Base-by-base conservation (phyloP, 1,140 invertebrate genomes). In the Steinernema khuongi region DNA sequence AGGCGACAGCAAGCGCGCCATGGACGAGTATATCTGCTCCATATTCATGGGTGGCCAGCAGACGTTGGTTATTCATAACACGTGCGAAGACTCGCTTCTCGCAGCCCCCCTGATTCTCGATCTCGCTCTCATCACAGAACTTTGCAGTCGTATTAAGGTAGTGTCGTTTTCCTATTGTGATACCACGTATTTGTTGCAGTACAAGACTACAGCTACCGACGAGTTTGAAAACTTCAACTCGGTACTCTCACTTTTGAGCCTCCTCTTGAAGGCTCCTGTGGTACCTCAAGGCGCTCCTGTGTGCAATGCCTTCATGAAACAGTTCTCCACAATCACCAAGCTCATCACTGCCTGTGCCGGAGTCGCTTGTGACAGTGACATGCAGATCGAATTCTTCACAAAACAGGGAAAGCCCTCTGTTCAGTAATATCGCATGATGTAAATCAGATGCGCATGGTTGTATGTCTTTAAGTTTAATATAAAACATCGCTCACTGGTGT, bases 11-110 rank as follows among this genome's bases (percentile, higher is more conserved):
- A 97, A 97, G 85, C 89, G 94, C 32, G 95, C 95, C 0, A 92
- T 97, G 92, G 95, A 97, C 85, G 95, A 97, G 85, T 97, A 97
- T 87, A 93, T 91, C 1, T 96, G 93, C 1, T 93, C 96, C 87
- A 93, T 97, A 74, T 92, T 96, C 88, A 90, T 97, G 87, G 93
- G 94, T 72, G 95, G 95, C 31, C 89, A 90, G 72, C 96, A 96
- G 86, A 97, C 95, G 0, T 89, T 97, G 19, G 92, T 92, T 0
- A 90, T 97, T 18, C 94, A 97, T 86, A 97, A 97, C 87, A 97
- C 94, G 0, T 97, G 95, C 83, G 95, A 97, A 87, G 95, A 97
- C 87, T 97, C 95, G 0, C 88, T 97, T 1, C 87, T 97, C 41
- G 95, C 95, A 0, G 89, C 91, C 43, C 94, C 95, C 0, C 90